A percentile compares a stretch with the other conserved stretches of the same genome.
These are phyloP conservation scores for Lutjanus erythropterus DNA, from an alignment of 2,113 vertebrate species.

Conservation along the genomic window DNA sequence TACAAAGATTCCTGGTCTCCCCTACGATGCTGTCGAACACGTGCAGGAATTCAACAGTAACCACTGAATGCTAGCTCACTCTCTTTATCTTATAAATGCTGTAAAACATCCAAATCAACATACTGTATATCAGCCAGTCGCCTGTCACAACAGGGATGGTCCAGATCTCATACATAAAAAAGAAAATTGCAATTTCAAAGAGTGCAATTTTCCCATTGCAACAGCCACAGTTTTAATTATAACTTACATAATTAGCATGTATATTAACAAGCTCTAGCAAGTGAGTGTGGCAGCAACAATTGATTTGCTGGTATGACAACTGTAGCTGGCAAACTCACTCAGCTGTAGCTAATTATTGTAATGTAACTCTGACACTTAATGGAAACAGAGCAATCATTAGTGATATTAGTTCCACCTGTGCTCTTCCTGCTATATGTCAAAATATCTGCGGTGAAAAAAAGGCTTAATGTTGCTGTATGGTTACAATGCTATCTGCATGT, in stretches of 20 bases:
- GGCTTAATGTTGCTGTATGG: neutral
- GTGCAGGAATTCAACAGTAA: too few relatives aligned
- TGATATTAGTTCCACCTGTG: conserved; percentile 4
- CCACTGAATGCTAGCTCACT: too few relatives aligned
- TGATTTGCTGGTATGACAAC: neutral
- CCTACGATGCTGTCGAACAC: too few relatives aligned
- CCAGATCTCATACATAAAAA: neutral
- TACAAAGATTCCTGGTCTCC: too few relatives aligned
- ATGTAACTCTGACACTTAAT: neutral
- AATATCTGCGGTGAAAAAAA: neutral
- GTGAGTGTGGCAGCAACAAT: neutral
- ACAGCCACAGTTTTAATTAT: neutral
- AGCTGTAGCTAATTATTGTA: conserved; percentile 12
- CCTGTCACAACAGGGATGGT: neutral
- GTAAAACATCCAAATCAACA: too few relatives aligned
- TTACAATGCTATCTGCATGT: neutral
- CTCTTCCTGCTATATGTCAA: neutral
- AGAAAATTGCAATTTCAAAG: neutral
- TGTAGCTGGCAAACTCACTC: neutral
- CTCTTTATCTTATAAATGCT: too few relatives aligned
- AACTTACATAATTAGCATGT: neutral
- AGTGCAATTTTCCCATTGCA: neutral
- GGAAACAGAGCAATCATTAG: neutral
- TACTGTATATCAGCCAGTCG: neutral
- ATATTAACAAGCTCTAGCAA: neutral